Evolutionary conservation across 1,140 invertebrate genomes (phyloP).

Genomic region (Contarinia nasturtii): DNA sequence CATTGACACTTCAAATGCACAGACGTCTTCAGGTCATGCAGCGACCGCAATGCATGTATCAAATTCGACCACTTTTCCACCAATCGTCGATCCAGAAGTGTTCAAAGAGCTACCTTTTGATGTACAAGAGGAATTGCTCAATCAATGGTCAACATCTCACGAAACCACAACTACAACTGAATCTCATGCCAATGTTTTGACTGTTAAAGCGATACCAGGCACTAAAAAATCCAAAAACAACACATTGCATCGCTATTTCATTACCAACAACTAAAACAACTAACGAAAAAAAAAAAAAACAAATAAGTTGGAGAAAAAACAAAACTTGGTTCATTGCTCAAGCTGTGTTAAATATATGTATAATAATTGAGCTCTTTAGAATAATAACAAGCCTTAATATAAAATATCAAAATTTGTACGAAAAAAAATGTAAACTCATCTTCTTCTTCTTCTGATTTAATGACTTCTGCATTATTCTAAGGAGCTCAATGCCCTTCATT

Average conservation of each 20-base stretch:
- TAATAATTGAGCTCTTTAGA: not conserved
- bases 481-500: too few relatives aligned
- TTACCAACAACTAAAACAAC: conserved; percentile 34
- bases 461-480: too few relatives aligned
- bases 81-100: conserved; percentile 36
- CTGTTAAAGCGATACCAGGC: conserved; percentile 16
- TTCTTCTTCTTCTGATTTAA: too few relatives aligned
- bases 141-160: conserved; percentile 33
- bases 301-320: too few relatives aligned
- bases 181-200: conserved; percentile 4
- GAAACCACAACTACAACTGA: conserved; percentile 9
- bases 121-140: conserved; percentile 37
- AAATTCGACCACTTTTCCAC: conserved; percentile 19
- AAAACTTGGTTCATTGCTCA: conserved; percentile 18
- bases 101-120: conserved; percentile 37
- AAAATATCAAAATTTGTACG: too few relatives aligned
- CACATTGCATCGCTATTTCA: conserved; percentile 38
- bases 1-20: conserved; percentile 17
- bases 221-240: conserved; percentile 27
- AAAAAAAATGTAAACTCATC: too few relatives aligned
- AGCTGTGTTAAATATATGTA: not conserved
- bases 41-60: too few relatives aligned
- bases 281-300: too few relatives aligned
- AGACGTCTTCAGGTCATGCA: not conserved
- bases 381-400: not conserved